Evolutionary conservation across 2,888 invertebrate genomes (phyloP), one percentile per base, ranked within the genome.

Genomic region (Meiosimyza decipiens): DNA sequence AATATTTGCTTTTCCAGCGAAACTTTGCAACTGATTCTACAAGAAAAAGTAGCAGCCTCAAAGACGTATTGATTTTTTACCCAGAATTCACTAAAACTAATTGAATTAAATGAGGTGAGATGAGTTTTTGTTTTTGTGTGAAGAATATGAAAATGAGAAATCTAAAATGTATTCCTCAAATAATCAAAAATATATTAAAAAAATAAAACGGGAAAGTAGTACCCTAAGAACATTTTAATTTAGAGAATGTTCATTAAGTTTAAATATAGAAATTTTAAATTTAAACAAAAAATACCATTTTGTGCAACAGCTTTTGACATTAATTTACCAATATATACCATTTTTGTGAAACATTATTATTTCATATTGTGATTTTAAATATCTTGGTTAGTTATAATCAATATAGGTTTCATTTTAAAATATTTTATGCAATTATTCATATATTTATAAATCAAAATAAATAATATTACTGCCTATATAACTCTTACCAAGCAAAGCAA

Each of bases 401-500:
- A 40, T 40, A 40, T 40, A 40, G 40, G 60, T 60, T 54, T 33
- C 40, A 33, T 60, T 60, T 28, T 60, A 5, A 33, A 57, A 60
- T 12, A 60, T 60, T 60, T n/a, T 60, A 57, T 22, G 57, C 33
- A 60, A 40, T 40, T 40, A 9, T 40, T 9, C 40, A 40, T 40
- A 40, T 40, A 40, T 40, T 40, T 40, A 40, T 40, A 40, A 40
- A 40, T 9, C 40, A 40, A 40, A 40, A 40, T 40, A 22, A 60
- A 33, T 13, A 60, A 33, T 60, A 33, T 60, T 57, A 18, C n/a
- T n/a, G 40, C n/a, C 9, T 33, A 18, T 6, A 52, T 52, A 67
- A 49, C 15, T 52, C 68, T 68, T 68, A 68, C 68, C 68, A 68
- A 57, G 47, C 57, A 50, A 49, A 54, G 40, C 40, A 40, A 40